Conservation (phyloP, 2,113 vertebrate species). For the Anseranas semipalmata region DNA sequence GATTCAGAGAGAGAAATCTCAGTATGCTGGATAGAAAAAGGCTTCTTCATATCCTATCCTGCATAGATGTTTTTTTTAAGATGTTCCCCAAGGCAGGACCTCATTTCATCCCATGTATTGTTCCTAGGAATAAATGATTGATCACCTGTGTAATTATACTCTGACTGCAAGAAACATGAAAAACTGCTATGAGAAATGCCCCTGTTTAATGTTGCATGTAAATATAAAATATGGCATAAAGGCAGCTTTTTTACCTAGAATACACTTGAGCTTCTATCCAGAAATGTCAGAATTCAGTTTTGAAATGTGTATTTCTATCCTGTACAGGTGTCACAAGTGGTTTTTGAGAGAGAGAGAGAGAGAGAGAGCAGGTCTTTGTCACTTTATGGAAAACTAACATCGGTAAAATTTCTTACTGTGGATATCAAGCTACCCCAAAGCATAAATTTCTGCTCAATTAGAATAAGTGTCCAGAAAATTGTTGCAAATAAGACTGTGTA, state of each 20-base stretch:
- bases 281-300: background rate
- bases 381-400: background rate
- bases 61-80: background rate
- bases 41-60: background rate
- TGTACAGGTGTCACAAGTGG: background rate
- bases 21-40: background rate
- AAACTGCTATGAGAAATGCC: background rate
- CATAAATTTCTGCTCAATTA: background rate
- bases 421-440: background rate
- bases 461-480: background rate
- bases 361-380: background rate
- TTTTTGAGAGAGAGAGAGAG: too few species aligned
- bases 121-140: conserved; percentile 8
- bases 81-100: background rate
- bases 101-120: background rate
- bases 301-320: background rate
- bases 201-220: background rate
- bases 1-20: background rate
- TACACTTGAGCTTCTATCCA: background rate
- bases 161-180: background rate
- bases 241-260: background rate
- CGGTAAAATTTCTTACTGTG: background rate
- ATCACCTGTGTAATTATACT: conserved; percentile 24
- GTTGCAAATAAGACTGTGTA: background rate
- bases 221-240: background rate